phyloP scores from a whole-genome alignment of 2,888 invertebrate species.

The Cryptus armator region DNA sequence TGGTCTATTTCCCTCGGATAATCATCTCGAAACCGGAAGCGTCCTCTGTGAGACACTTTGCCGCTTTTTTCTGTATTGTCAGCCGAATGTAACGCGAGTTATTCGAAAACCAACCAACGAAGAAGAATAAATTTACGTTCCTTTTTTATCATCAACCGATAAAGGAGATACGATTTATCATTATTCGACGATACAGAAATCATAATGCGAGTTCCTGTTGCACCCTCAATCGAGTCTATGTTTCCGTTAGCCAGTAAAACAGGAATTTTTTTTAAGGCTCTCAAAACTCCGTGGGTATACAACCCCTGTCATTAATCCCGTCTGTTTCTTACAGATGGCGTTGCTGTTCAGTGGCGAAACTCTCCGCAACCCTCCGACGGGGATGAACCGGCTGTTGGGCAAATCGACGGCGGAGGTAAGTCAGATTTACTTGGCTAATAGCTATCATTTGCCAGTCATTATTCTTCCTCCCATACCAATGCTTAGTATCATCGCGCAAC shows the following conservation, averaged over 20 bases:
- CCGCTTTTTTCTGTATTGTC: background rate
- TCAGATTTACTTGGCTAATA: background rate
- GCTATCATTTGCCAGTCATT: background rate
- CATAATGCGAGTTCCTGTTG: background rate
- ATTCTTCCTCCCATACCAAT: background rate
- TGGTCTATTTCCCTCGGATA: background rate
- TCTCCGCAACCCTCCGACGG: background rate
- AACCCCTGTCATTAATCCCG: background rate
- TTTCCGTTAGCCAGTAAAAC: slow-evolving; percentile 14
- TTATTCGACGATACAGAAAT: slow-evolving; percentile 3
- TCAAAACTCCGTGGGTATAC: background rate
- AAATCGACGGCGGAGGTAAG: slow-evolving; percentile 10
- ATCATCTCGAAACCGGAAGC: background rate
- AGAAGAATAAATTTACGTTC: background rate
- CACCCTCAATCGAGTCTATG: background rate
- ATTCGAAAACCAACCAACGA: background rate
- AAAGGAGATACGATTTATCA: slow-evolving; percentile 18
- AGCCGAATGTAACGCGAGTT: background rate
- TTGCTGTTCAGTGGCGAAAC: background rate
- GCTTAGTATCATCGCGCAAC: background rate
- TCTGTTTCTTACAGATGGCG: slow-evolving; percentile 5
- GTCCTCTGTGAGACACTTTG: slow-evolving; percentile 30
- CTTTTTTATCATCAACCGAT: background rate
- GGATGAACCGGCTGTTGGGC: slow-evolving; percentile 21
- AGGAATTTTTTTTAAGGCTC: background rate